Evolutionary conservation across 1,140 invertebrate species (phyloP).

Genomic region (Amyelois transitella): DNA sequence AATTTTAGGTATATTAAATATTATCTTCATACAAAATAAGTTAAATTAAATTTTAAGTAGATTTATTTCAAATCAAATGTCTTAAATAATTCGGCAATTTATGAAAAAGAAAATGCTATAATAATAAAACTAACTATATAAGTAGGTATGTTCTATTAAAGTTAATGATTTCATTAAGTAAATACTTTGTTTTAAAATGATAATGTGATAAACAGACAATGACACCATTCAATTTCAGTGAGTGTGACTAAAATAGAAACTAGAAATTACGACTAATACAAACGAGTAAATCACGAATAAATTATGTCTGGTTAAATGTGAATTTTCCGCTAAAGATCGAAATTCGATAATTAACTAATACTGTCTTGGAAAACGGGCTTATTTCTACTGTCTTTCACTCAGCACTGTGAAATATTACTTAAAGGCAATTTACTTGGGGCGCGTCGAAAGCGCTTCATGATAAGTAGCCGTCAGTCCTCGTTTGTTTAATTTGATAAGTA

Average conservation of each 20-base stretch:
- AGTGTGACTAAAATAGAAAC: not conserved
- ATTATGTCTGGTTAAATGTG: not conserved
- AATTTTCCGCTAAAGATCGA: not conserved
- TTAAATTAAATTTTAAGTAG: too few species aligned
- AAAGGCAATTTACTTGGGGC: not conserved
- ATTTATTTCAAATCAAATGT: too few species aligned
- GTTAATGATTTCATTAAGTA: too few species aligned
- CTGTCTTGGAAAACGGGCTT: not conserved
- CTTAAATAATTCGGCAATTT: too few species aligned
- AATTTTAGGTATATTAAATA: too few species aligned
- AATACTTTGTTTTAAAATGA: too few species aligned
- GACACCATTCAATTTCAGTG: not conserved
- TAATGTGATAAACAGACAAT: too few species aligned
- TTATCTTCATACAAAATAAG: too few species aligned
- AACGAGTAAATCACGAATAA: not conserved
- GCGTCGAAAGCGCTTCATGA: not conserved
- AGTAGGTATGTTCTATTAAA: too few species aligned
- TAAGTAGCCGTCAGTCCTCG: not conserved
- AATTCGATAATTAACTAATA: not conserved
- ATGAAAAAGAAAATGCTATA: too few species aligned
- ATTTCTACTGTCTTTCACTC: not conserved
- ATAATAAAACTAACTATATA: too few species aligned
- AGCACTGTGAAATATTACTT: not conserved
- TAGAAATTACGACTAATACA: not conserved
- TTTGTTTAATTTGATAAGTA: not conserved